Evolutionary conservation across 2,113 vertebrate genomes (phyloP).

Genomic region (Glaucomys volans): DNA sequence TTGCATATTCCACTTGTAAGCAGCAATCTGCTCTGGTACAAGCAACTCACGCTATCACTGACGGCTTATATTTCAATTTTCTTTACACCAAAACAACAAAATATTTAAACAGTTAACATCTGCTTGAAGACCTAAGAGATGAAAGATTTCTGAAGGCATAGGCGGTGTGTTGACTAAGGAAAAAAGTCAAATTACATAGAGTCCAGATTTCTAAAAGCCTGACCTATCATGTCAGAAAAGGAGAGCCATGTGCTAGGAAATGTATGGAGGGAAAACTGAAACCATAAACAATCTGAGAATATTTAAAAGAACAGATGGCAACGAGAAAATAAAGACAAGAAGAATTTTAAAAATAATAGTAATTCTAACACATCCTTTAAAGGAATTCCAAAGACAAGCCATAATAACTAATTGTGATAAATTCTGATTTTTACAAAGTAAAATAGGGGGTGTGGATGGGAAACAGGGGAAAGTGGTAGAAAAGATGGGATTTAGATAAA

Average conservation of each 20-base stretch:
- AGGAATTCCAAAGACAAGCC: background rate
- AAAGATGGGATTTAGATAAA: background rate
- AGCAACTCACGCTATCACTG: constrained; percentile 79
- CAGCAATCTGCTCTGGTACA: constrained; percentile 77
- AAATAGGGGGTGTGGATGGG: background rate
- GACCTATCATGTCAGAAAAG: constrained; percentile 72
- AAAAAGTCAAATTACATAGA: constrained; percentile 48
- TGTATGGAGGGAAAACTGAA: constrained; percentile 60
- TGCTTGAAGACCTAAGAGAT: constrained; percentile 78
- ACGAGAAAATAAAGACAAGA: constrained; percentile 58
- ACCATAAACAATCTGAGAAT: constrained; percentile 62
- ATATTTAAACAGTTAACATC: constrained; percentile 84
- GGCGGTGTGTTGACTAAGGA: constrained; percentile 17
- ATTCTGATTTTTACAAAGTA: background rate
- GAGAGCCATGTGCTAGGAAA: constrained; percentile 59
- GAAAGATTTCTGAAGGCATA: constrained; percentile 53
- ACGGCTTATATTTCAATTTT: constrained; percentile 79
- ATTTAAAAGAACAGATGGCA: constrained; percentile 77
- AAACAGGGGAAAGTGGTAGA: background rate
- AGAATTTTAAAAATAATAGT: constrained; percentile 60
- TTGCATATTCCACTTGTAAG: constrained; percentile 70
- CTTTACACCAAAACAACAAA: constrained; percentile 81
- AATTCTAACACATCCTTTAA: background rate
- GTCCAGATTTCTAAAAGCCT: constrained; percentile 67
- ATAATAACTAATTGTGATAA: background rate